A percentile compares a stretch with the other conserved stretches of the same genome.
Conservation (phyloP, 2,797 vertebrate species). For the Onychomys arenicola region DNA sequence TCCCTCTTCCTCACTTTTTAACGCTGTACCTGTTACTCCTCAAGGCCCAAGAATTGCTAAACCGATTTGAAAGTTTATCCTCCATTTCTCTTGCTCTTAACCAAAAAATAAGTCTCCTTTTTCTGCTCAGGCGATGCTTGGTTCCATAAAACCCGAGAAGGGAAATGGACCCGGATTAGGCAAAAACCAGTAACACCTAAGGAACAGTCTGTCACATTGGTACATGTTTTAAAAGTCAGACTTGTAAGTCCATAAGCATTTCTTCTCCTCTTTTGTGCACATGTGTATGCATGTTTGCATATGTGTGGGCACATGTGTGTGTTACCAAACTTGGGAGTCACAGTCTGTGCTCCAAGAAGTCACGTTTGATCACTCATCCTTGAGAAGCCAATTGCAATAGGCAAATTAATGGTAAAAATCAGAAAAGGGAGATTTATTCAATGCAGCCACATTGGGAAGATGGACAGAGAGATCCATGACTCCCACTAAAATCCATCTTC, state of each 20-base stretch:
- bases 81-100: not conserved
- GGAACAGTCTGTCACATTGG: not conserved
- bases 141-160: not conserved
- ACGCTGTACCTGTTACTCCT: not conserved
- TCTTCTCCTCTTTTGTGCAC: not conserved
- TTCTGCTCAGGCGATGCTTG: not conserved
- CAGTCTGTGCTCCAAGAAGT: not conserved
- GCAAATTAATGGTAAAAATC: not conserved
- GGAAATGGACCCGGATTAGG: not conserved
- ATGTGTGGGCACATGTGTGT: too few relatives aligned
- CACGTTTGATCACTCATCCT: not conserved
- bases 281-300: not conserved
- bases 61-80: not conserved
- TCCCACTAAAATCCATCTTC: not conserved
- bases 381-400: not conserved
- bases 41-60: too few relatives aligned
- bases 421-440: not conserved
- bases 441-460: not conserved
- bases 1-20: not conserved
- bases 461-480: not conserved
- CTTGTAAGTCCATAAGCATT: not conserved
- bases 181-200: not conserved
- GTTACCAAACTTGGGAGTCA: not conserved
- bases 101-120: not conserved
- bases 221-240: not conserved